Evolutionary conservation across 2,888 invertebrate species (phyloP), one percentile per base, ranked within the genome.

Genomic region (Troides aeacus): DNA sequence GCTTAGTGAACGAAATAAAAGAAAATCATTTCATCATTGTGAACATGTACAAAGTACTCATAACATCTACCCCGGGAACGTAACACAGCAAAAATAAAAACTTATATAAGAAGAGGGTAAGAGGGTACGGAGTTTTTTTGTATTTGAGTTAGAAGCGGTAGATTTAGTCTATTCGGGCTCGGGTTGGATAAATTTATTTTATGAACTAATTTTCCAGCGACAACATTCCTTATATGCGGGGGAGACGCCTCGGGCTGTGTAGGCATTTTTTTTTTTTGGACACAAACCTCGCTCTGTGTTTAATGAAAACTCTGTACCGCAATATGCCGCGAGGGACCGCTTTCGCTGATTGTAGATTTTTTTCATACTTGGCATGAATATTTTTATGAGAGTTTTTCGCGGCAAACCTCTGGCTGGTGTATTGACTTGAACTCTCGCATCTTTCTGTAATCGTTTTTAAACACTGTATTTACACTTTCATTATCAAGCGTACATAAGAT

Each of bases 251-350:
- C 80, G 73, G 90, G 91, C 86, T 72, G 72, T 77, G 84, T 82
- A 85, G 80, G 83, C 84, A 84, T 88, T 89, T 87, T 60, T 89
- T 87, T 60, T 50, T 78, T 90, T 89, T 86, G 82, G 84, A 81
- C 83, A 86, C 86, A 88, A 87, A 82, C 84, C 84, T 77, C 78
- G 83, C 82, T 85, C 77, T 82, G 81, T 88, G 86, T 91, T 91
- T 92, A 92, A 92, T 92, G 91, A 92, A 91, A 92, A 90, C 86
- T 86, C 84, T 82, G 87, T 87, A 86, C 86, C 86, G 83, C 86
- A 87, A 85, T 85, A 87, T 84, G 90, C 90, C 90, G 79, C 84
- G 76, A 84, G 91, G 89, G 87, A 83, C 81, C 86, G 87, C 84
- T 89, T 85, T 85, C 82, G 84, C 86, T 88, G 91, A 89, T 90